Percentiles rank a stretch among this genome's conserved stretches.
These are phyloP conservation scores for Rhimphoctona megacephalus DNA, from an alignment of 2,888 invertebrate species.

Conservation along the genomic window DNA sequence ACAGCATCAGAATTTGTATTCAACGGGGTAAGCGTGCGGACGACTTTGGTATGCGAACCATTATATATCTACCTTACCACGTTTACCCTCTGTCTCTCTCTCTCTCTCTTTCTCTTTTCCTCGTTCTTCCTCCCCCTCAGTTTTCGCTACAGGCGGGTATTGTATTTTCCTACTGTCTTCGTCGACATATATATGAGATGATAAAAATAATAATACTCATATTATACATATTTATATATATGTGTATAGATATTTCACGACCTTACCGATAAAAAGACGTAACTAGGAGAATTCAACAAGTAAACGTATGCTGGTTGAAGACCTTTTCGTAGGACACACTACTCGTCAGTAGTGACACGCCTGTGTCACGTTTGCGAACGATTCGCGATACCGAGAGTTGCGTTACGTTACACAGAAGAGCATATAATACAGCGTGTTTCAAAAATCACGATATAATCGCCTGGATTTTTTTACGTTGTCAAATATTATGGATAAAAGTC, in stretches of 20 bases:
- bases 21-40: slow-evolving; percentile 74
- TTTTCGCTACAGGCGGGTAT: slow-evolving; percentile 50
- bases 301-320: neutral
- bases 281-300: neutral
- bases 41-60: slow-evolving; percentile 80
- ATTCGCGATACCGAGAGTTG: slow-evolving; percentile 19
- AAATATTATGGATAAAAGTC: neutral
- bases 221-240: slow-evolving; percentile 18
- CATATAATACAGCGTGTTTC: neutral
- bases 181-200: neutral
- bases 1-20: slow-evolving; percentile 77
- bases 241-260: neutral
- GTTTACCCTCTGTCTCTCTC: slow-evolving; percentile 34
- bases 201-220: slow-evolving; percentile 37
- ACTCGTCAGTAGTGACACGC: slow-evolving; percentile 76
- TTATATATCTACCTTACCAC: slow-evolving; percentile 70
- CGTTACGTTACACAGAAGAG: slow-evolving; percentile 20
- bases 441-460: neutral
- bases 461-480: neutral
- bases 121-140: slow-evolving; percentile 33
- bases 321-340: neutral
- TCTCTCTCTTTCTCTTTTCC: slow-evolving; percentile 27
- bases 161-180: slow-evolving; percentile 37
- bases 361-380: slow-evolving; percentile 81
- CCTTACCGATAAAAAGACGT: neutral